These are phyloP conservation scores for Bombycilla garrulus DNA, from an alignment of 2,113 vertebrate species.

Conservation along the genomic window DNA sequence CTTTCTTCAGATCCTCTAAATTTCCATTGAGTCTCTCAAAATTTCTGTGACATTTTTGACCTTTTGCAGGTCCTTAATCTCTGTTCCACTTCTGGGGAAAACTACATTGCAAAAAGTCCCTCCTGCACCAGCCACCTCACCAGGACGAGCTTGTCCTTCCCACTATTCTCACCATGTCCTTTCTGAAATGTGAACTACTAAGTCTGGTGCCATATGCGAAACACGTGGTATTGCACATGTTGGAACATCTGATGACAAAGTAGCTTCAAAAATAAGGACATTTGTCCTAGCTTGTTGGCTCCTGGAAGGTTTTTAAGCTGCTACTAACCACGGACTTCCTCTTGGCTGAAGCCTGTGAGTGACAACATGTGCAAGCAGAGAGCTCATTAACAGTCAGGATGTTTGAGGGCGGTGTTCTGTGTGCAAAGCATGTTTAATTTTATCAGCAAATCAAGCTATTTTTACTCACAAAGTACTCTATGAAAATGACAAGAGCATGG, in stretches of 20 bases:
- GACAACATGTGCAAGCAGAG: background rate
- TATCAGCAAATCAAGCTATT: slow-evolving; percentile 52
- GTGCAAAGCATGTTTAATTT: slow-evolving; percentile 47
- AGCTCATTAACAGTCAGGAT: slow-evolving; percentile 36
- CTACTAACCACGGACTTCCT: slow-evolving; percentile 21
- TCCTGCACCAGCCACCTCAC: accelerated
- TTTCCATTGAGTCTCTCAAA: background rate
- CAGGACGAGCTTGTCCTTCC: background rate
- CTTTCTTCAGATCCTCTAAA: background rate
- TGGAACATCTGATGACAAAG: background rate
- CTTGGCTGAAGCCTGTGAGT: slow-evolving; percentile 23
- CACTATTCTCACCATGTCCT: background rate
- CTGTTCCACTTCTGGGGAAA: background rate
- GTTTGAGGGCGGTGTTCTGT: background rate
- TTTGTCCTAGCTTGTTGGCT: background rate
- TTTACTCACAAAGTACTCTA: slow-evolving; percentile 19
- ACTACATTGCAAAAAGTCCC: background rate
- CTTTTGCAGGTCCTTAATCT: background rate
- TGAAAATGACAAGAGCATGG: slow-evolving; percentile 1
- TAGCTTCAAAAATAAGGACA: background rate
- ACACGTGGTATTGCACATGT: background rate
- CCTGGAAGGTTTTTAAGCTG: background rate
- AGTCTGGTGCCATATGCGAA: background rate
- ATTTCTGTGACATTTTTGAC: background rate
- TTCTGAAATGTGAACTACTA: background rate